Conservation (phyloP, 2,113 vertebrate genomes). For the Aegithalos caudatus region DNA sequence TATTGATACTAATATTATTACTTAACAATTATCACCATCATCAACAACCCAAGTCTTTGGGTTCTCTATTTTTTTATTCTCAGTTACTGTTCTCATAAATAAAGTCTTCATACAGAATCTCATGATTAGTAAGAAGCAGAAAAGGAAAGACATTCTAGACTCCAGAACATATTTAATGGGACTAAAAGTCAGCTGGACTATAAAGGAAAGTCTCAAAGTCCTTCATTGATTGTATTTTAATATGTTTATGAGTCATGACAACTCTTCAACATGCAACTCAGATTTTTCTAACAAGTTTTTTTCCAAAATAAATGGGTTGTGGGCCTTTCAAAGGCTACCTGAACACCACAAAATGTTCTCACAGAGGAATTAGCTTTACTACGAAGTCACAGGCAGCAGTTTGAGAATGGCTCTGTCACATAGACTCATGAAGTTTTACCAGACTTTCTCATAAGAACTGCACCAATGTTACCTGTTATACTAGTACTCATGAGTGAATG, state of each 20-base stretch:
- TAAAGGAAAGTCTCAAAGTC: not conserved
- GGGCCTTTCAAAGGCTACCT: not conserved
- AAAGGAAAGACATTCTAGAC: not conserved
- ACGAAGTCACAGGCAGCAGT: not conserved
- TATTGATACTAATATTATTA: not conserved
- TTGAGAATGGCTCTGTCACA: not conserved
- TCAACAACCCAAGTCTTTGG: not conserved
- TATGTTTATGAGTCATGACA: not conserved
- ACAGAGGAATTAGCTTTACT: not conserved
- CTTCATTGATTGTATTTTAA: not conserved
- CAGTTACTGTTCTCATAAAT: not conserved
- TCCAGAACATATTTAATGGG: not conserved
- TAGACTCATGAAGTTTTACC: not conserved
- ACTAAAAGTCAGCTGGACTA: not conserved
- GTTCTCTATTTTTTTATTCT: not conserved
- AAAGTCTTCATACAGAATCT: not conserved
- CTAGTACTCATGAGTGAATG: not conserved
- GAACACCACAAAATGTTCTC: not conserved
- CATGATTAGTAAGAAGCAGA: not conserved
- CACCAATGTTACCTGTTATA: not conserved
- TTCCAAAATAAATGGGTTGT: not conserved
- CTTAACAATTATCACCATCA: not conserved
- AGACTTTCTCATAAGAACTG: not conserved
- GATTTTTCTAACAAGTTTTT: not conserved
- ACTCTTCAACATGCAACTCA: not conserved